phyloP scores from a whole-genome alignment of 2,888 invertebrate genomes.

The Agrenia bidenticulata region DNA sequence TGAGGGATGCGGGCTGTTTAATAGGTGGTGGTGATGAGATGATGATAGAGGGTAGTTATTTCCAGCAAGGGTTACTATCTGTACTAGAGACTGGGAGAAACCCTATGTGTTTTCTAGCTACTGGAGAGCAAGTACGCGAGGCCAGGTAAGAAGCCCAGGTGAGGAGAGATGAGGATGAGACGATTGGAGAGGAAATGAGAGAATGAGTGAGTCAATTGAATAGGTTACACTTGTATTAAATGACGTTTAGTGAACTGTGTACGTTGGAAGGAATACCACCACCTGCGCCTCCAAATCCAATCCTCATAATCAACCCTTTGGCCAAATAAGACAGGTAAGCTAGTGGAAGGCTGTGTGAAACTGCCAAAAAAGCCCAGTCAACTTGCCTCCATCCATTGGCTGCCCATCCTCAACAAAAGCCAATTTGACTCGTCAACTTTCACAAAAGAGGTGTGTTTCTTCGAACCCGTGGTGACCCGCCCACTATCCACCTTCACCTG shows the following conservation, averaged over 20 bases:
- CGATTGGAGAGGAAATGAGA: constrained; percentile 8
- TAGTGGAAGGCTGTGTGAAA: not conserved
- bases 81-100: not conserved
- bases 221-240: not conserved
- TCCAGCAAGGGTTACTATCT: not conserved
- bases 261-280: constrained; percentile 6
- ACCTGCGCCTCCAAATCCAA: constrained; percentile 22
- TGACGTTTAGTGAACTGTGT: constrained; percentile 6
- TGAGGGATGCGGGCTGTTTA: constrained; percentile 3
- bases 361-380: constrained; percentile 15
- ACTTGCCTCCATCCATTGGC: constrained; percentile 19
- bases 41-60: not conserved
- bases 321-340: constrained; percentile 6
- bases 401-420: constrained; percentile 19
- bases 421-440: constrained; percentile 17
- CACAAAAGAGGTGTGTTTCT: constrained; percentile 22
- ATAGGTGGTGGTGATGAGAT: not conserved
- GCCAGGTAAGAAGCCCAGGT: not conserved
- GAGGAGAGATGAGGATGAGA: not conserved
- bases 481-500: constrained; percentile 17
- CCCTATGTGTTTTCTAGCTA: not conserved
- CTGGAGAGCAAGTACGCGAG: not conserved
- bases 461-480: constrained; percentile 6
- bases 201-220: constrained; percentile 4
- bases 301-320: constrained; percentile 11